A percentile compares a stretch with the other conserved stretches of the same genome.
These are phyloP conservation scores for Girardinus metallicus DNA, from an alignment of 2,797 vertebrate genomes.

Conservation along the genomic window DNA sequence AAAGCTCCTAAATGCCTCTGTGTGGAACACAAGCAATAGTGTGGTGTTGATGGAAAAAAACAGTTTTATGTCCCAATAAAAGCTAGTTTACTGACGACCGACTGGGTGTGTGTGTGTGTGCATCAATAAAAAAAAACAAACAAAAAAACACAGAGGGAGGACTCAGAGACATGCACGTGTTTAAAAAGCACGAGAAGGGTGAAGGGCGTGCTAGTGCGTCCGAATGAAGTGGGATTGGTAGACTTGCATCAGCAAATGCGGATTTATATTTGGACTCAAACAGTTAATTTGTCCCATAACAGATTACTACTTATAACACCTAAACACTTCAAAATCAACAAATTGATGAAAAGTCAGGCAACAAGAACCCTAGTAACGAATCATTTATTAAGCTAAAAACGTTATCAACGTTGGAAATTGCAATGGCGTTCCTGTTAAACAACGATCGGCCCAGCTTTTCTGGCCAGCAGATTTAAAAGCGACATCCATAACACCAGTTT, in stretches of 20 bases:
- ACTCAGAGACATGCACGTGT: slow-evolving; percentile 32
- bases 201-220: slow-evolving; percentile 28
- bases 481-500: not conserved
- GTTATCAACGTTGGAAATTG: not conserved
- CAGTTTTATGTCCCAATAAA: slow-evolving; percentile 77
- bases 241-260: slow-evolving; percentile 28
- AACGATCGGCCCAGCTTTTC: not conserved
- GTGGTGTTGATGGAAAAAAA: slow-evolving; percentile 74
- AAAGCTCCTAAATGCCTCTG: slow-evolving; percentile 49
- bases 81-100: slow-evolving; percentile 71
- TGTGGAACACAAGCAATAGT: slow-evolving; percentile 56
- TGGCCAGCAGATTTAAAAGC: not conserved
- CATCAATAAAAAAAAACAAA: slow-evolving; percentile 51
- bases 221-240: slow-evolving; percentile 51
- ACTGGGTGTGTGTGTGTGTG: slow-evolving; percentile 70
- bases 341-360: not conserved
- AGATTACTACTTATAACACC: not conserved
- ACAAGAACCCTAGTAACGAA: not conserved
- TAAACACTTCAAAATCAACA: not conserved
- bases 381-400: not conserved
- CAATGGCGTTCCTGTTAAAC: not conserved
- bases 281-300: not conserved
- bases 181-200: slow-evolving; percentile 51
- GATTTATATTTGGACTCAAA: slow-evolving; percentile 15
- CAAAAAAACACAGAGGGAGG: slow-evolving; percentile 39